phyloP scores from a whole-genome alignment of 2,797 vertebrate genomes.

The Dallia pectoralis region DNA sequence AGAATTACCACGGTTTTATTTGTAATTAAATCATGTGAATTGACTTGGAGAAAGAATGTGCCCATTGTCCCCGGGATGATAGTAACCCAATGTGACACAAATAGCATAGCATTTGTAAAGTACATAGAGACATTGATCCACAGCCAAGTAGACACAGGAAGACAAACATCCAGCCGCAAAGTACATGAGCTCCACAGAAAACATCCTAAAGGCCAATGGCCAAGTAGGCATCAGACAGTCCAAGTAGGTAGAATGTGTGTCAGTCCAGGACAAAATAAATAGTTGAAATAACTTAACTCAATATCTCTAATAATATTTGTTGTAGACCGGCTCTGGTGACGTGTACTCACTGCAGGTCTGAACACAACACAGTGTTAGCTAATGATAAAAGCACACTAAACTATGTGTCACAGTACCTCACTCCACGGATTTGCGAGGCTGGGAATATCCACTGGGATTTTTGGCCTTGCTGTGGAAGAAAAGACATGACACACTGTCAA shows the following conservation, averaged over 20 bases:
- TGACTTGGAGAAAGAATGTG: too few relatives aligned
- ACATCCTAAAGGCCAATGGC: constrained; percentile 7
- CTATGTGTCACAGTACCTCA: constrained; percentile 77
- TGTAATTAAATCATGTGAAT: too few relatives aligned
- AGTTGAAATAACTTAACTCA: too few relatives aligned
- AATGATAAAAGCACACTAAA: constrained; percentile 44
- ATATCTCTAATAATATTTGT: neutral
- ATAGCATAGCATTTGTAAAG: constrained; percentile 12
- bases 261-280: neutral
- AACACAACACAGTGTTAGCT: constrained; percentile 41
- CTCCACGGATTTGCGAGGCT: constrained; percentile 78
- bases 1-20: too few relatives aligned
- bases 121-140: constrained; percentile 20
- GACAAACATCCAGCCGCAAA: constrained; percentile 15
- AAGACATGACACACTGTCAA: constrained; percentile 4
- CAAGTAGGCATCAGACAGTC: constrained; percentile 41
- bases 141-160: constrained; percentile 19
- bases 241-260: neutral
- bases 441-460: constrained; percentile 83
- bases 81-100: too few relatives aligned
- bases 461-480: constrained; percentile 73
- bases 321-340: neutral
- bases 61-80: too few relatives aligned
- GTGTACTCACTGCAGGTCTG: constrained; percentile 12
- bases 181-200: constrained; percentile 26